Evolutionary conservation across 2,888 invertebrate species (phyloP), one percentile per base, ranked within the genome.

Genomic region (Deroplatys truncata): DNA sequence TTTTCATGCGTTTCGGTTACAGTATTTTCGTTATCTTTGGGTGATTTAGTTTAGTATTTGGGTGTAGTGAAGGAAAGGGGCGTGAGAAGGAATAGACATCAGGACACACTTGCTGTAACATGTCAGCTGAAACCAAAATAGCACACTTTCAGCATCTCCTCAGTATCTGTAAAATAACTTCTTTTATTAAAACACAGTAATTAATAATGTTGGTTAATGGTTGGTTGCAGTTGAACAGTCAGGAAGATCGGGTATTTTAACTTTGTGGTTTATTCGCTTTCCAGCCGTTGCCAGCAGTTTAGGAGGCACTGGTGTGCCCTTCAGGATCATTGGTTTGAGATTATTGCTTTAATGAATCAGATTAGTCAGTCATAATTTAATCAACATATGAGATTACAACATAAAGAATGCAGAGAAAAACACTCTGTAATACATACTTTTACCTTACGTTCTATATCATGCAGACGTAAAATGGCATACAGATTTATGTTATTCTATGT

Each of bases 161-260:
- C 86, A 86, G 86, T 86, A 91, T 91, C 91, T 91, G 91, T 84
- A 91, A 91, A 91, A 90, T 88, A 91, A 91, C 89, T 43, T 86
- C 35, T 88, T 91, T 90, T 86, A 82, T 90, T 86, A 90, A 89
- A 84, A 85, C 88, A 29, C 83, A 87, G 84, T 82, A 88, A 88
- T 90, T 87, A 86, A 86, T 86, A 88, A 89, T 87, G 84, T 56
- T 90, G 86, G 85, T 89, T 89, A 87, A 88, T 87, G 83, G 31
- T 87, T 87, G 87, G 87, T 87, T 82, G 87, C 87, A 87, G 87
- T 89, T 89, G 86, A 84, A 31, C 89, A 89, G 84, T 86, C 86
- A 89, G 89, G 89, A 89, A 85, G 56, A 82, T 49, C 88, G 28
- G 87, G 87, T 88, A 86, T 84, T 89, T 89, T 88, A 84, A 56